phyloP scores from a whole-genome alignment of 2,888 invertebrate species.

The Troides oblongomaculatus region DNA sequence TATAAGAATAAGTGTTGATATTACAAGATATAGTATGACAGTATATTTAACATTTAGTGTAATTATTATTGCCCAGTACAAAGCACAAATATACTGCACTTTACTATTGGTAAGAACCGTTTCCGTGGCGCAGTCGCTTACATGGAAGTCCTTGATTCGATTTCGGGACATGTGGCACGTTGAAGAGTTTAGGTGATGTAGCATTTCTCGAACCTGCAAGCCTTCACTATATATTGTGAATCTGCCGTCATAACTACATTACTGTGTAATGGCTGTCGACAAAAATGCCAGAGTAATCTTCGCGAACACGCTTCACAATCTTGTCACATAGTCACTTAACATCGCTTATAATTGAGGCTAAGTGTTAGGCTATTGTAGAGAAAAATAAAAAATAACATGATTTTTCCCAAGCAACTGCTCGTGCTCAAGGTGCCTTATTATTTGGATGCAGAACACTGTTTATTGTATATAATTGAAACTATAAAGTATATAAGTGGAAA shows the following conservation, averaged over 20 bases:
- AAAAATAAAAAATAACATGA: slow-evolving; percentile 32
- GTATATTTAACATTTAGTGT: neutral
- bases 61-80: slow-evolving; percentile 47
- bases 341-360: no score
- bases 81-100: slow-evolving; percentile 44
- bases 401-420: slow-evolving; percentile 46
- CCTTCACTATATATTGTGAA: no score
- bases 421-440: slow-evolving; percentile 60
- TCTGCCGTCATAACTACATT: no score
- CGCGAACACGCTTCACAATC: no score
- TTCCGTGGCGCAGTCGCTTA: no score
- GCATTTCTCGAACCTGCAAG: no score
- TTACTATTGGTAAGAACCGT: neutral
- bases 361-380: neutral
- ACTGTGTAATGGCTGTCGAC: no score
- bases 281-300: no score
- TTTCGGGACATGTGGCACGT: no score
- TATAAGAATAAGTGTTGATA: slow-evolving; percentile 1
- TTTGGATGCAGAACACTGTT: slow-evolving; percentile 33
- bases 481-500: slow-evolving; percentile 27
- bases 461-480: slow-evolving; percentile 20
- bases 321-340: no score
- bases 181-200: no score
- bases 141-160: no score
- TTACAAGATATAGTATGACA: slow-evolving; percentile 2